Conservation (phyloP, 2,888 invertebrate genomes). For the Sesamia inferens region DNA sequence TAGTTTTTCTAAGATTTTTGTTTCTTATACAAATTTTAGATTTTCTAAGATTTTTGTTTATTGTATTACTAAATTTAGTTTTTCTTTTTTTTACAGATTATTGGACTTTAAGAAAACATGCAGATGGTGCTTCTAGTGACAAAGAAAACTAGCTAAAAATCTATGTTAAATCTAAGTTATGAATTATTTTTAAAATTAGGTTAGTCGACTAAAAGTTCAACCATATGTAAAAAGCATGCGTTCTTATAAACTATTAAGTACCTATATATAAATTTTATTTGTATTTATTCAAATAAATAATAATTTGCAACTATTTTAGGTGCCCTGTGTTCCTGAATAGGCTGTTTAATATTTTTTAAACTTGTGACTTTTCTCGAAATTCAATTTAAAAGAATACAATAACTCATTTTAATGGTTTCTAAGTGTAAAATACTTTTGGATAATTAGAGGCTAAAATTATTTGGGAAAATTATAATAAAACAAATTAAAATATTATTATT, state of each 20-base stretch:
- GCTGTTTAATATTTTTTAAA: conserved; percentile 8
- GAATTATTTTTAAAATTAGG: conserved; percentile 39
- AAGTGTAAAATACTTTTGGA: conserved; percentile 58
- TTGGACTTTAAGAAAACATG: conserved; percentile 87
- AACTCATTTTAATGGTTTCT: conserved; percentile 27
- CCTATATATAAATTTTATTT: conserved; percentile 63
- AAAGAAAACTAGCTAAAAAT: conserved; percentile 82
- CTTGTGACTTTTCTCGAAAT: conserved; percentile 21
- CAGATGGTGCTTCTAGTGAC: conserved; percentile 83
- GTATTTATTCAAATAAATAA: conserved; percentile 65
- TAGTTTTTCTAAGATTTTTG: no score
- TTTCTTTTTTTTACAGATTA: conserved; percentile 86
- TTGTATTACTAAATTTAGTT: conserved; percentile 21
- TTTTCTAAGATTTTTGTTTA: background rate
- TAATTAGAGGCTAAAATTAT: conserved; percentile 64
- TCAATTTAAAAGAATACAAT: conserved; percentile 9
- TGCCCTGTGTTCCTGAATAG: conserved; percentile 57
- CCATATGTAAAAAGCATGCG: conserved; percentile 60
- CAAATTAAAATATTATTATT: conserved; percentile 36
- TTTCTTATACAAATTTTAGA: no score
- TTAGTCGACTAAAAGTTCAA: conserved; percentile 58
- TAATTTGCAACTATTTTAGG: conserved; percentile 46
- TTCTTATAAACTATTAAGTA: conserved; percentile 63
- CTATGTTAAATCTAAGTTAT: conserved; percentile 36
- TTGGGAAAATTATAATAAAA: conserved; percentile 43